Evolutionary conservation across 2,113 vertebrate genomes (phyloP).

Genomic region (Bubo scandiacus): DNA sequence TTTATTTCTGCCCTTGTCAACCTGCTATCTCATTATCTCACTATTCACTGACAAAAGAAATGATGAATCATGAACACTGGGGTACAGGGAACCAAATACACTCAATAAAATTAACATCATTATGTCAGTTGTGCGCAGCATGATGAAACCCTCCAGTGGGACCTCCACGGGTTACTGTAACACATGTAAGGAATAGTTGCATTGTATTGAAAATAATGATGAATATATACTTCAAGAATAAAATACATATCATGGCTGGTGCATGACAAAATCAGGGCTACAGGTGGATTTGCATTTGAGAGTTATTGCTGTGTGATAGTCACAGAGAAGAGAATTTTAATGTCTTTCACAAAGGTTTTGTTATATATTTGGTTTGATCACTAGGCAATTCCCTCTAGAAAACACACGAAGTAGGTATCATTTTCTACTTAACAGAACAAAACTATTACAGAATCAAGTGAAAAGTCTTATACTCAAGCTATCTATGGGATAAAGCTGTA

Average conservation of each 20-base stretch:
- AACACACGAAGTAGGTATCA: not conserved
- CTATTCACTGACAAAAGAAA: conserved; percentile 52
- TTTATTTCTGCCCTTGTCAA: conserved; percentile 45
- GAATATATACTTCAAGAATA: not conserved
- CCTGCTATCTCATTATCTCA: conserved; percentile 54
- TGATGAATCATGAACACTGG: conserved; percentile 25
- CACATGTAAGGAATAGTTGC: not conserved
- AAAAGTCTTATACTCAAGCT: not conserved
- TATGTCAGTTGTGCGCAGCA: not conserved
- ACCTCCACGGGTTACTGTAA: conserved; percentile 2
- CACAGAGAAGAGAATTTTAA: not conserved
- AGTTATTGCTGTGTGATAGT: not conserved
- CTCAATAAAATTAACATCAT: conserved; percentile 41
- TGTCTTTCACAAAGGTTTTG: not conserved
- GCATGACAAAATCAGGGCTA: not conserved
- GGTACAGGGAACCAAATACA: conserved; percentile 8
- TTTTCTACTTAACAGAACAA: not conserved
- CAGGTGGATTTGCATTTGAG: not conserved
- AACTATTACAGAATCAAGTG: not conserved
- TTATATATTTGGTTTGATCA: not conserved
- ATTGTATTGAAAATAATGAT: not conserved
- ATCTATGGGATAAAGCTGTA: not conserved
- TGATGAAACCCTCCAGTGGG: not conserved
- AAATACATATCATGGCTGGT: not conserved
- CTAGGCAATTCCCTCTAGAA: not conserved